These are phyloP conservation scores for Dysidea cf. avara DNA, from an alignment of 37 sponge, comb jelly and placozoan genomes.

Conservation along the genomic window DNA sequence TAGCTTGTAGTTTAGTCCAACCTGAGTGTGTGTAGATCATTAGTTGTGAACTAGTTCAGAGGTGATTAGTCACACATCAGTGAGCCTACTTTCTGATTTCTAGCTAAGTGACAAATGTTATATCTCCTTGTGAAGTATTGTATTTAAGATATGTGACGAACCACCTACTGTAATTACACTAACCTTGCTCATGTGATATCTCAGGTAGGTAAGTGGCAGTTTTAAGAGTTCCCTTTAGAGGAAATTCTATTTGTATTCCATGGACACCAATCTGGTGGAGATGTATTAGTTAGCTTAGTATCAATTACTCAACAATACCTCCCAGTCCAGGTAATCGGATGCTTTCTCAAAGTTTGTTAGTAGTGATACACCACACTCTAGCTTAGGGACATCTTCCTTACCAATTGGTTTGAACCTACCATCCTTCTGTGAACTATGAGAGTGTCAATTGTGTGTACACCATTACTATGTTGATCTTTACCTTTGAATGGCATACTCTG, in stretches of 20 bases:
- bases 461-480: constrained; percentile 8
- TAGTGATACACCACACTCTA: constrained; percentile 90
- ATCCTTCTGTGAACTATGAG: constrained; percentile 88
- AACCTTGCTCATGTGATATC: constrained; percentile 91
- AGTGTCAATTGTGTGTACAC: neutral
- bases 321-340: constrained; percentile 87
- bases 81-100: neutral
- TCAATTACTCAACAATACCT: constrained; percentile 49
- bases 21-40: constrained; percentile 16
- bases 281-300: neutral
- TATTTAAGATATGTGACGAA: neutral
- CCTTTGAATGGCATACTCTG: constrained; percentile 93
- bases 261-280: constrained; percentile 60
- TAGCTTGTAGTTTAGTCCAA: constrained; percentile 85
- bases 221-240: constrained; percentile 15
- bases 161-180: neutral
- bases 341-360: constrained; percentile 88
- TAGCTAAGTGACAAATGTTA: neutral
- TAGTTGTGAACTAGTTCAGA: neutral
- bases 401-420: constrained; percentile 85
- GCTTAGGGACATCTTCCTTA: constrained; percentile 68
- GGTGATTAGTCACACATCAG: neutral
- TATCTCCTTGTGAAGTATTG: neutral
- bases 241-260: constrained; percentile 95
- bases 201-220: constrained; percentile 98